Base-by-base conservation (phyloP, 1,140 invertebrate genomes). In the Eubasilissa regina region DNA sequence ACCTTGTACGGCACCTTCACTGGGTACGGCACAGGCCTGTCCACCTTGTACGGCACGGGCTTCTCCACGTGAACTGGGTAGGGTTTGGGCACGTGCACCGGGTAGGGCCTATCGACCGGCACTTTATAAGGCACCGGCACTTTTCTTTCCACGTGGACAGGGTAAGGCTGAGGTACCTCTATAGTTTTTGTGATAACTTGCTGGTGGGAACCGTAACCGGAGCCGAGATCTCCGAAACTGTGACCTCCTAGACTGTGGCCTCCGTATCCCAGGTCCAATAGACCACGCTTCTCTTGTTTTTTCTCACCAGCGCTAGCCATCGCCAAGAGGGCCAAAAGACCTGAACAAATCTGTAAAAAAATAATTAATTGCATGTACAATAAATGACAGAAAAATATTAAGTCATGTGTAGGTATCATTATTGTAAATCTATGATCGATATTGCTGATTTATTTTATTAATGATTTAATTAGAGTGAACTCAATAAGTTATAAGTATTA, bases 11-110 rank as follows among this genome's bases (percentile, higher is more conserved):
- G 85, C 47, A 86, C 85, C 81, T 86, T 86, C 12, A 86, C 85
- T 73, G 86, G 85, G 64, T 86, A 85, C 6, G 86, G 86, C 19
- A 87, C 83, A 53, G 82, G 83, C 70, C 86, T 87, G 51, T 85
- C 83, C 21, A 87, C 85, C 53, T 84, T 83, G 66, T 84, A 84
- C 25, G 85, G 86, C 15, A 86, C 85, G 21, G 83, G 85, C 78
- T 86, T 86, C 12, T 85, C 84, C 6, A 87, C 87, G 76, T 90
- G 89, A 0, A 91, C 89, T 7, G 89, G 88, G 66, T 87, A 86
- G 0, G 89, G 89, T 21, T 80, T 80, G 43, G 15, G 7, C 44
- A 80, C 74, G 55, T 80, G 79, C 12, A 85, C 83, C 1, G 82
- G 84, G 17, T 85, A 84, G 47, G 84, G 85, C 75, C 85, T 87